Evolutionary conservation across 2,888 invertebrate species (phyloP), one percentile per base, ranked within the genome.

Genomic region (Harpalus rubripes): DNA sequence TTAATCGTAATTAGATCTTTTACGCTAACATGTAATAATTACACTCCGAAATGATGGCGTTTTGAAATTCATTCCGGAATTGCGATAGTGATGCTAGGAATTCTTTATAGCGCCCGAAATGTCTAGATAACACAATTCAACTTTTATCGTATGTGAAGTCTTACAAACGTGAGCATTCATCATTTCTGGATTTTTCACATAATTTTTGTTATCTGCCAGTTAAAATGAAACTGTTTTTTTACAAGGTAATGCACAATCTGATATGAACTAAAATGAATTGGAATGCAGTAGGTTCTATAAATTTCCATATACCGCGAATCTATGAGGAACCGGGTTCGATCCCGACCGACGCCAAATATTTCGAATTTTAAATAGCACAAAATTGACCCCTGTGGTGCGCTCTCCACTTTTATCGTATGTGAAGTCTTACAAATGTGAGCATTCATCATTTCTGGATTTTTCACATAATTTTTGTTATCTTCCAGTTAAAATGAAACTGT

Each of bases 1-100:
- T 59, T 81, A 81, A 81, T 81, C 81, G 72, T 81, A 81, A 72
- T 81, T 81, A 81, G 81, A 81, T 81, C 81, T 81, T 68, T 81
- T 81, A 81, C 81, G 58, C 61, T 61, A 74, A 74, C 41, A 44
- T 80, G 61, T 56, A 63, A 61, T 80, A 58, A 80, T 79, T 79
- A 63, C 59, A 12, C 56, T 58, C 76, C 78, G 58, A 78, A 78
- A 78, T 78, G 18, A 78, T 78, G 15, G 56, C 59, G 78, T 59
- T 78, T 78, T 76, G 76, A 79, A 79, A 80, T 61, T 80, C 41
- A 61, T 80, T 78, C 22, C 32, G 56, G 15, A 68, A n/a, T 74
- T 52, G 74, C 52, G 78, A 78, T 78, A 58, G 15, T 52, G 58
- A 18, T 15, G 44, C 16, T 74, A 44, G 72, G 52, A 74, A 74